Evolutionary conservation across 2,888 invertebrate species (phyloP).

Genomic region (Metalampra italica): DNA sequence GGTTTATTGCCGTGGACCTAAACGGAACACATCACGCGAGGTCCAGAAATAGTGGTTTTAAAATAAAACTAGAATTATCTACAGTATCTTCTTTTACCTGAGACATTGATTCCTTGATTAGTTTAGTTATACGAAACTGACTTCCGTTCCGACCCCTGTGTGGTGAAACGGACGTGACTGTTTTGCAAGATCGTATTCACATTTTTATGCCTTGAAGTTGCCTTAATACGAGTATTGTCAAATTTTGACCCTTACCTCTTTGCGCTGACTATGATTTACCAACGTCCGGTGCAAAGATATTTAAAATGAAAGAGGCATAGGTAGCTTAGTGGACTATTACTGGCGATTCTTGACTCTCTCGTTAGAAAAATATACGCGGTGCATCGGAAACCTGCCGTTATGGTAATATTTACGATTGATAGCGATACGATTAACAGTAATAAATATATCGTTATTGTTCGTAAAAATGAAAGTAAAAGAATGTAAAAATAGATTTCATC

Average conservation of each 20-base stretch:
- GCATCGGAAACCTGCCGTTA: too few species aligned
- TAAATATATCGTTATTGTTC: neutral
- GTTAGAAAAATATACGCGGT: too few species aligned
- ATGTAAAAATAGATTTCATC: conserved; percentile 1
- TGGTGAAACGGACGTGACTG: conserved; percentile 50
- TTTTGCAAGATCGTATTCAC: conserved; percentile 51
- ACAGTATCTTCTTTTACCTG: conserved; percentile 33
- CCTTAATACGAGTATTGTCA: conserved; percentile 2
- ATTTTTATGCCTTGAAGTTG: conserved; percentile 33
- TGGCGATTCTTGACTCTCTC: too few species aligned
- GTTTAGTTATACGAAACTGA: conserved; percentile 67
- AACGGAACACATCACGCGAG: conserved; percentile 26
- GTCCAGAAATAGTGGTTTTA: neutral
- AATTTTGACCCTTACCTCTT: conserved; percentile 7
- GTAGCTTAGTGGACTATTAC: too few species aligned
- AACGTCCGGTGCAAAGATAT: too few species aligned
- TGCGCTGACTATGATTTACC: neutral
- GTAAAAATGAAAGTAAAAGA: too few species aligned
- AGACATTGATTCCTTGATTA: conserved; percentile 68
- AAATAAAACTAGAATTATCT: neutral
- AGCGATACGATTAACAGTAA: too few species aligned
- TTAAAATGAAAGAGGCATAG: too few species aligned
- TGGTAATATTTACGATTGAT: too few species aligned
- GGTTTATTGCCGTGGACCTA: conserved; percentile 21
- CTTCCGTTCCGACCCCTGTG: conserved; percentile 54